Evolutionary conservation across 2,113 vertebrate species (phyloP).

Genomic region (Dermatemys mawii): DNA sequence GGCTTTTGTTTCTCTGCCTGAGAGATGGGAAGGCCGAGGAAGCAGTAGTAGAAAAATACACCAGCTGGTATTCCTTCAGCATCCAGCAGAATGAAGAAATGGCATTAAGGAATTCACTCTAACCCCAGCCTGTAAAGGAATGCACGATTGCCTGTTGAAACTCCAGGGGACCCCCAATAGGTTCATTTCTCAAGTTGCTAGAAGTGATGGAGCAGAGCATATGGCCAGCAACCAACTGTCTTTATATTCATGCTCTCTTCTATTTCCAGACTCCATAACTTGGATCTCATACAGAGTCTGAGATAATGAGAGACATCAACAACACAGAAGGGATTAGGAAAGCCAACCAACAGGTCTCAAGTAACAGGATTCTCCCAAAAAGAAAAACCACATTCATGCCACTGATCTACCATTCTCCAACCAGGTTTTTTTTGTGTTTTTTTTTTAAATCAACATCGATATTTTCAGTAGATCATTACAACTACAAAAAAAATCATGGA

Average conservation of each 20-base stretch:
- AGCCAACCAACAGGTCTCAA: neutral
- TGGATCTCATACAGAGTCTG: neutral
- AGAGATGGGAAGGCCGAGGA: neutral
- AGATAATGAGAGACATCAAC: neutral
- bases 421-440: fast-evolving
- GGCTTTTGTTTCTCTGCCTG: neutral
- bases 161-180: neutral
- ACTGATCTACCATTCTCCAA: neutral
- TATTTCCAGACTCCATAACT: neutral
- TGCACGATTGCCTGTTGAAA: neutral
- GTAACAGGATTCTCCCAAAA: neutral
- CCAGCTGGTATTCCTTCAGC: neutral
- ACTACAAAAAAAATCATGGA: neutral
- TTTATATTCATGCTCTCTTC: neutral
- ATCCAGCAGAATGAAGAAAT: neutral
- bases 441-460: neutral
- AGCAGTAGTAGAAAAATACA: neutral
- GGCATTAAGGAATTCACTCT: neutral
- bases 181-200: neutral
- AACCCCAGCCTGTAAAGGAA: neutral
- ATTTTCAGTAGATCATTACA: neutral
- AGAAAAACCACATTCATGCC: neutral
- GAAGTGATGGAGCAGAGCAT: neutral
- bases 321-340: neutral
- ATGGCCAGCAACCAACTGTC: neutral